Conservation (phyloP, 1,140 invertebrate genomes). For the Diuraphis noxia region DNA sequence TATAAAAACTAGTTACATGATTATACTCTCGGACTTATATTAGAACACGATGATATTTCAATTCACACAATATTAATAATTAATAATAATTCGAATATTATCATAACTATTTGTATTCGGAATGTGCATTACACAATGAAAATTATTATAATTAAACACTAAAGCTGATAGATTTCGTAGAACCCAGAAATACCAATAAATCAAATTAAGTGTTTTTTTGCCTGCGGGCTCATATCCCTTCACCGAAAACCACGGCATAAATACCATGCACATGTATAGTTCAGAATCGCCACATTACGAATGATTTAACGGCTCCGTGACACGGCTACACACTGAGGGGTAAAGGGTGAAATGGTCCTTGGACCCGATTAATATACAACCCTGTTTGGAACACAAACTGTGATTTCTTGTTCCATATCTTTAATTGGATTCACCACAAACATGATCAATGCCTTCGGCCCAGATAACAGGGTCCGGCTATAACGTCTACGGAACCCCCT, state of each 20-base stretch:
- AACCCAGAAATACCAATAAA: slow-evolving; percentile 11
- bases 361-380: slow-evolving; percentile 52
- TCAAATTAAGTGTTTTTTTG: slow-evolving; percentile 40
- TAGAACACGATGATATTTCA: neutral
- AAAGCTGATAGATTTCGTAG: slow-evolving; percentile 23
- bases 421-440: slow-evolving; percentile 52
- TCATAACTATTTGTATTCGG: neutral
- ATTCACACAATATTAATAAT: neutral
- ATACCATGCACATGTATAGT: neutral
- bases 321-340: slow-evolving; percentile 20
- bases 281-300: slow-evolving; percentile 39
- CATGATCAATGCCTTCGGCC: slow-evolving; percentile 46
- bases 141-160: slow-evolving; percentile 40
- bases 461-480: slow-evolving; percentile 50
- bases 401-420: slow-evolving; percentile 53
- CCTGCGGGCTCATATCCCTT: neutral
- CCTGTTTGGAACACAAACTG: slow-evolving; percentile 17
- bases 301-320: slow-evolving; percentile 41
- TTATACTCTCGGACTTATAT: neutral
- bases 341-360: slow-evolving; percentile 28
- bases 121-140: neutral
- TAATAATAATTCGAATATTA: neutral
- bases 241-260: neutral
- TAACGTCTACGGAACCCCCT: slow-evolving; percentile 44
- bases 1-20: neutral